A percentile compares a stretch with the other conserved stretches of the same genome.
Evolutionary conservation across 2,797 vertebrate species (phyloP).

Genomic region (Triplophysa yarkandensis): DNA sequence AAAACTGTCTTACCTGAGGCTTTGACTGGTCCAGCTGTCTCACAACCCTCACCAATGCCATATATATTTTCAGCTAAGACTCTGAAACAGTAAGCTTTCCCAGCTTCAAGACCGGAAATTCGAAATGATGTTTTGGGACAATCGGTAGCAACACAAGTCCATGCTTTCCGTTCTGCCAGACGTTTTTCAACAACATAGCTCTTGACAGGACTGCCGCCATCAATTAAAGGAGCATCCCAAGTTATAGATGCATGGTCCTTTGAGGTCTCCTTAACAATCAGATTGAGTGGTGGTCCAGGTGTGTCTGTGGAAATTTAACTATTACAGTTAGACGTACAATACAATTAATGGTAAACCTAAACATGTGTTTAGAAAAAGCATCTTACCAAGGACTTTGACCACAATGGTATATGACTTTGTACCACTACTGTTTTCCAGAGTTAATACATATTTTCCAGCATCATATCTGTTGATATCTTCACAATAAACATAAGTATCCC

Average conservation of each 20-base stretch:
- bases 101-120: conserved; percentile 89
- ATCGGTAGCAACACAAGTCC: conserved; percentile 91
- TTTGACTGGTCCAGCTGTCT: conserved; percentile 89
- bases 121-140: conserved; percentile 91
- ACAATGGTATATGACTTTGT: conserved; percentile 92
- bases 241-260: conserved; percentile 87
- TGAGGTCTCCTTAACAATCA: conserved; percentile 90
- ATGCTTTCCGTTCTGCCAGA: conserved; percentile 95
- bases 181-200: conserved; percentile 96
- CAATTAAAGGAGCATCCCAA: conserved; percentile 91
- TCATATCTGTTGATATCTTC: conserved; percentile 97
- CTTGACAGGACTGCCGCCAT: conserved; percentile 93
- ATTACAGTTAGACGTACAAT: conserved; percentile 40
- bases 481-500: conserved; percentile 90
- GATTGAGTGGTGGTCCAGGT: conserved; percentile 91
- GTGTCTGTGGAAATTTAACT: conserved; percentile 77
- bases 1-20: conserved; percentile 82
- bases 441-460: conserved; percentile 93
- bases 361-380: conserved; percentile 10
- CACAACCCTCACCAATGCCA: conserved; percentile 94
- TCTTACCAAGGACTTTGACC: conserved; percentile 95
- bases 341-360: background rate
- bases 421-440: conserved; percentile 93
- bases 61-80: conserved; percentile 96
- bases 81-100: conserved; percentile 95